These are phyloP conservation scores for Acipenser transmontanus DNA, from an alignment of 2,797 vertebrate genomes.

Conservation along the genomic window DNA sequence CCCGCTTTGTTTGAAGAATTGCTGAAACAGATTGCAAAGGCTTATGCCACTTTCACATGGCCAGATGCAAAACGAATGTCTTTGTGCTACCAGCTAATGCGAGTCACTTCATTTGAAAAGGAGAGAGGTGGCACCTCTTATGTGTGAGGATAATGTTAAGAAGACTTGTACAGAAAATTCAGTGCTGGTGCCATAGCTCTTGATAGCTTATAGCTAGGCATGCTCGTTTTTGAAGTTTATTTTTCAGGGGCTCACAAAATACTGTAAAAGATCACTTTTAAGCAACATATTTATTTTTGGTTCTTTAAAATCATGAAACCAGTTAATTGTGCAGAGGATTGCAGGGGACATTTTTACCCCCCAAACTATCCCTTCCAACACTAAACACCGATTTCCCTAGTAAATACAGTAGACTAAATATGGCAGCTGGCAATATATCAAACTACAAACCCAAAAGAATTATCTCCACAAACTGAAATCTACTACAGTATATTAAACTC, in stretches of 20 bases:
- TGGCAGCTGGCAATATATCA: too few relatives aligned
- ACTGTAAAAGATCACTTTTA: neutral
- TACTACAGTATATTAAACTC: too few relatives aligned
- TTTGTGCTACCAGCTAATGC: slow-evolving; percentile 33
- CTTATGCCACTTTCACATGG: slow-evolving; percentile 53
- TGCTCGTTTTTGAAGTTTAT: neutral
- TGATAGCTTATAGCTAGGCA: too few relatives aligned
- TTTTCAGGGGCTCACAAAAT: neutral
- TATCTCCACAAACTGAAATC: too few relatives aligned
- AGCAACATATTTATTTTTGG: neutral
- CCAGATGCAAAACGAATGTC: slow-evolving; percentile 47
- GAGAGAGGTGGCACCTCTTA: slow-evolving; percentile 12
- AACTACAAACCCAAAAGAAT: too few relatives aligned
- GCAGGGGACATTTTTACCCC: too few relatives aligned
- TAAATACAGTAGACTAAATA: too few relatives aligned
- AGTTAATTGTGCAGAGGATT: too few relatives aligned
- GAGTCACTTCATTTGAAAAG: slow-evolving; percentile 2
- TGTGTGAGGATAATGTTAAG: neutral
- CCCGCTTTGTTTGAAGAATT: slow-evolving; percentile 29
- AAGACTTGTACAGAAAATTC: too few relatives aligned
- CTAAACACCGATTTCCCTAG: too few relatives aligned
- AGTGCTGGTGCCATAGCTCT: too few relatives aligned
- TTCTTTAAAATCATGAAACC: neutral
- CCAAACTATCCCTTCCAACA: too few relatives aligned
- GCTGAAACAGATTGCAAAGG: slow-evolving; percentile 49